phyloP scores from a whole-genome alignment of 2,797 vertebrate genomes.

The Manis javanica region DNA sequence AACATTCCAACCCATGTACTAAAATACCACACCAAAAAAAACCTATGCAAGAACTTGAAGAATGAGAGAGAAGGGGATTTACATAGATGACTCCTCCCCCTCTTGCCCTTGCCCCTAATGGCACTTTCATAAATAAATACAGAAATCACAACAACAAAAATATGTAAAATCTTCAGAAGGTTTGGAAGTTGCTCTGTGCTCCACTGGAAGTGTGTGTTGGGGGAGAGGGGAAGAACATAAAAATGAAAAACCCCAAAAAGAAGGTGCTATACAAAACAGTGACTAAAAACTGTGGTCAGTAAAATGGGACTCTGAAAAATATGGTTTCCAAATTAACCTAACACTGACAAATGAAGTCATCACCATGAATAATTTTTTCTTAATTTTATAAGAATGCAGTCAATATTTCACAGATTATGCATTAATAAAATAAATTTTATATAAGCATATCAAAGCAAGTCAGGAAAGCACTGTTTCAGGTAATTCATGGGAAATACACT shows the following conservation, averaged over 20 bases:
- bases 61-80: neutral
- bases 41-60: neutral
- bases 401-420: neutral
- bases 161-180: neutral
- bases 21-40: neutral
- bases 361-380: neutral
- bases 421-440: constrained; percentile 22
- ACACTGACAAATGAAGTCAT: neutral
- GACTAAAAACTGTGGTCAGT: neutral
- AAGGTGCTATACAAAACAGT: neutral
- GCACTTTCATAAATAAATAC: neutral
- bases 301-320: neutral
- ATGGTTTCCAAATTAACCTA: neutral
- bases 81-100: neutral
- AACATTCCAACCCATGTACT: neutral
- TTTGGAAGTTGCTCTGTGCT: neutral
- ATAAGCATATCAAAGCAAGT: neutral
- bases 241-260: neutral
- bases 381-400: neutral
- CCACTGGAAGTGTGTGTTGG: neutral
- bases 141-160: neutral
- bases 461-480: neutral
- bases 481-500: neutral
- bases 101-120: neutral
- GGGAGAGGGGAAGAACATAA: rapidly evolving